Base-by-base conservation (phyloP, 2,888 invertebrate species). In the Cantharis nigra region DNA sequence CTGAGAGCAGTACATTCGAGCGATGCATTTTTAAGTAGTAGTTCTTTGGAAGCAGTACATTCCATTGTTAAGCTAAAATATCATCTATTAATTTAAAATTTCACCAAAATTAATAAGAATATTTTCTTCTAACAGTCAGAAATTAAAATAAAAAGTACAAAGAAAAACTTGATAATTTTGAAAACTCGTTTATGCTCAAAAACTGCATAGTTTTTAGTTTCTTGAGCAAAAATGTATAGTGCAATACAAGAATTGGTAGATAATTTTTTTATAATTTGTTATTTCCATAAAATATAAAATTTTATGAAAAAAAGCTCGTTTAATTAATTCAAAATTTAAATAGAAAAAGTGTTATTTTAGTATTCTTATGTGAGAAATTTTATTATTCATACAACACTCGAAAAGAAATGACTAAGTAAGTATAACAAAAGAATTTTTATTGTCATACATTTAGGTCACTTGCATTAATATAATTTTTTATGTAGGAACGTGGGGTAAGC, bases 1-100 rank as follows among this genome's bases (percentile, higher is more conserved):
- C 92, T 91, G 72, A 93, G 84, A 81, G 90, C 90, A 79, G 88
- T 88, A 81, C 92, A 87, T 85, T 93, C 93, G 74, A 89, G 85
- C 85, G 90, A 90, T 83, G 87, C 87, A 82, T 90, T 90, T 76
- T 88, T 87, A 78, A 91, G 78, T 83, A 90, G 89, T 78, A 91
- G 90, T 83, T 91, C 91, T 79, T 89, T 87, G 33, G 89, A 85
- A 83, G 89, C 89, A 79, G 87, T 88, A 64, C 89, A 85, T 83
- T 85, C 86, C 2, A 81, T 75, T 2, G 80, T 80, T 75, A 82
- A 81, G 81, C 87, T 87, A 82, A 72, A 86, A 85, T 9, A 74
- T 76, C 79, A 71, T 9, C 18, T 69, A 20, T 16, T 26, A 70
- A 63, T 18, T 18, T 33, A n/a, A 26, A 20, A 23, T 63, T 26